Base-by-base conservation (phyloP, 2,888 invertebrate species). In the Hirudinaria manillensis region DNA sequence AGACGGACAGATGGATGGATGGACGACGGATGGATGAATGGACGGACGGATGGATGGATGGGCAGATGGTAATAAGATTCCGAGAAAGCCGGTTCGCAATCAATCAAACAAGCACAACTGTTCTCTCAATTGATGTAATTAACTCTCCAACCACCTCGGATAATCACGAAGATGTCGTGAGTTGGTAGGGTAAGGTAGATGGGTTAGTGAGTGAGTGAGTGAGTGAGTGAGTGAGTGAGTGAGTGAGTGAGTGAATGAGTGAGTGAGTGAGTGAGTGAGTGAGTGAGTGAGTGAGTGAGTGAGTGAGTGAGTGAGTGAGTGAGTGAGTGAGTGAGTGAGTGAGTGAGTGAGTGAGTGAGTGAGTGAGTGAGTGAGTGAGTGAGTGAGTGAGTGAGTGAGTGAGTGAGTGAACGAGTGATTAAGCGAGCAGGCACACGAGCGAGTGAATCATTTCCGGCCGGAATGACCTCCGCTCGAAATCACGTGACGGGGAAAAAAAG, bases 271-370 rank as follows among this genome's bases (percentile, higher is more conserved):
- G 53, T 16, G 53, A 53, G 53, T 16, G 53, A 53, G 53, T 16
- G 53, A 53, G 53, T 16, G 53, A 53, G 53, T 16, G 53, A 53
- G 70, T 36, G 45, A 45, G 1, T 45, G 45, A 45, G 45, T 45
- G 45, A 45, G 45, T 45, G 45, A 45, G 45, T 45, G 45, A 45
- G 10, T 70, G 70, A 36, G 70, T 70, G 70, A 38, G 70, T 34
- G 70, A 38, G 6, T 34, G 51, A 38, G 70, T 6, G 24, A 21
- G 61, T 13, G 61, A 7, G 61, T 61, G 61, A 61, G 61, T 27
- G 61, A 61, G 61, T 27, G 61, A 61, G 61, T 27, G 61, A 61
- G 61, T 27, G 61, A 61, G 13, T 27, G 61, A 61, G 6, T 27
- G 61, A 61, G 61, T 27, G 29, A 61, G 13, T 27, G 61, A 61